A percentile compares a stretch with the other conserved stretches of the same genome.
Conservation (phyloP, 2,113 vertebrate genomes). For the Cranoglanis bouderius region DNA sequence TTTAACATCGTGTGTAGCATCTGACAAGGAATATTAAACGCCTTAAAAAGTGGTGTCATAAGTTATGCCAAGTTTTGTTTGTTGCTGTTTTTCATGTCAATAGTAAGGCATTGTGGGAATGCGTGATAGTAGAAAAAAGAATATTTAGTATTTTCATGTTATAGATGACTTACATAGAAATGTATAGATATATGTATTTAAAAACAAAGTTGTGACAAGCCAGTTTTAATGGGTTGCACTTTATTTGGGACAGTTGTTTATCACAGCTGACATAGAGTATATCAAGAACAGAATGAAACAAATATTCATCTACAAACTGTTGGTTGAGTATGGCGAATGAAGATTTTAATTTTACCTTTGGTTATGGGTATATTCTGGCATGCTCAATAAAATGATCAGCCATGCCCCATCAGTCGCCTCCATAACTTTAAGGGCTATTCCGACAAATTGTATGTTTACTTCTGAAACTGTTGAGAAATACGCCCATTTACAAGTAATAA, state of each 20-base stretch:
- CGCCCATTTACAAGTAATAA: conserved; percentile 65
- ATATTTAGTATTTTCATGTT: conserved; percentile 49
- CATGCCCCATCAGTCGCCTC: conserved; percentile 54
- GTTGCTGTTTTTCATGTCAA: conserved; percentile 54
- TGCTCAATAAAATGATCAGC: conserved; percentile 45
- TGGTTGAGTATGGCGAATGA: conserved; percentile 13
- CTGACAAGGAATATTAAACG: conserved; percentile 73
- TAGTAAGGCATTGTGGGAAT: conserved; percentile 53
- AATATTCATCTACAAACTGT: conserved; percentile 24
- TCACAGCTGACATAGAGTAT: conserved; percentile 17
- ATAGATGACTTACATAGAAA: conserved; percentile 37
- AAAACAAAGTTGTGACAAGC: conserved; percentile 43
- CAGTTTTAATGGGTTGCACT: conserved; percentile 46
- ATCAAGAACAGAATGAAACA: conserved; percentile 6
- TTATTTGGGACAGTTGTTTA: conserved; percentile 44
- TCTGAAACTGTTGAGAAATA: conserved; percentile 62
- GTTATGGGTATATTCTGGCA: conserved; percentile 38
- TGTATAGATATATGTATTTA: conserved; percentile 45
- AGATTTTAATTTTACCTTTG: conserved; percentile 38
- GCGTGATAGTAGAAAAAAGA: conserved; percentile 45
- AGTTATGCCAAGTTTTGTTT: conserved; percentile 54
- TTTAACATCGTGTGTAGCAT: conserved; percentile 73
- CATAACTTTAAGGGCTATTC: conserved; percentile 74
- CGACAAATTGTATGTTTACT: conserved; percentile 71
- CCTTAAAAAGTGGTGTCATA: conserved; percentile 70